These are phyloP conservation scores for Batillaria attramentaria DNA, from an alignment of 1,140 invertebrate genomes.

Conservation along the genomic window DNA sequence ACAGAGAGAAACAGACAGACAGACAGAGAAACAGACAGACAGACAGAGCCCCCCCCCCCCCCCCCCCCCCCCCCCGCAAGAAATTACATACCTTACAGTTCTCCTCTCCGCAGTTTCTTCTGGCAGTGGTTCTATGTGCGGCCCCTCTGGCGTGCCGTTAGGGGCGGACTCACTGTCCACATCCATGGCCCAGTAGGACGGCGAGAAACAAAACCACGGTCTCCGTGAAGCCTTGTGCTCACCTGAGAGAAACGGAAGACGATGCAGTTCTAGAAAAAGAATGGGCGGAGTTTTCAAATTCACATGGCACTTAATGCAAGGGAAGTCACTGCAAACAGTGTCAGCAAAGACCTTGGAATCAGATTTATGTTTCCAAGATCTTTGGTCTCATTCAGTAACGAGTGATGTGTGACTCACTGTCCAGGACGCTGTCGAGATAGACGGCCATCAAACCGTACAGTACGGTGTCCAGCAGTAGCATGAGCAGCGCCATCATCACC, in stretches of 20 bases:
- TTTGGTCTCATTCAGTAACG: neutral
- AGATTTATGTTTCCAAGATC: too few species aligned
- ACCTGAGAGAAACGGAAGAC: neutral
- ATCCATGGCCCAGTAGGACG: neutral
- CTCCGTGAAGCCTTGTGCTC: neutral
- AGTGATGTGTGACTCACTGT: too few species aligned
- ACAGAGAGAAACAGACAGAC: too few species aligned
- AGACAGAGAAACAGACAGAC: too few species aligned
- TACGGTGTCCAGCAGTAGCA: neutral
- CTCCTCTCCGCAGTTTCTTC: neutral
- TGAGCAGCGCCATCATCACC: neutral
- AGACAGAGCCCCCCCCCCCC: too few species aligned
- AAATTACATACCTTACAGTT: conserved; percentile 8
- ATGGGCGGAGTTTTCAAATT: neutral
- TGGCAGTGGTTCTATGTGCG: conserved; percentile 5
- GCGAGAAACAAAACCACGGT: conserved; percentile 7
- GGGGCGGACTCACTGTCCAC: neutral
- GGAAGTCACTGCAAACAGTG: too few species aligned
- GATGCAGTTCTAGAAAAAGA: conserved; percentile 3
- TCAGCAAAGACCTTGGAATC: too few species aligned
- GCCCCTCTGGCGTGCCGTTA: conserved; percentile 16
- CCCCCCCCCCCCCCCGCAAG: too few species aligned
- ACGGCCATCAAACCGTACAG: neutral
- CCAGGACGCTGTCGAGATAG: conserved; percentile 20
- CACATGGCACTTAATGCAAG: too few species aligned